Evolutionary conservation across 2,888 invertebrate species (phyloP), one percentile per base, ranked within the genome.

Genomic region (Cantharis nigra): DNA sequence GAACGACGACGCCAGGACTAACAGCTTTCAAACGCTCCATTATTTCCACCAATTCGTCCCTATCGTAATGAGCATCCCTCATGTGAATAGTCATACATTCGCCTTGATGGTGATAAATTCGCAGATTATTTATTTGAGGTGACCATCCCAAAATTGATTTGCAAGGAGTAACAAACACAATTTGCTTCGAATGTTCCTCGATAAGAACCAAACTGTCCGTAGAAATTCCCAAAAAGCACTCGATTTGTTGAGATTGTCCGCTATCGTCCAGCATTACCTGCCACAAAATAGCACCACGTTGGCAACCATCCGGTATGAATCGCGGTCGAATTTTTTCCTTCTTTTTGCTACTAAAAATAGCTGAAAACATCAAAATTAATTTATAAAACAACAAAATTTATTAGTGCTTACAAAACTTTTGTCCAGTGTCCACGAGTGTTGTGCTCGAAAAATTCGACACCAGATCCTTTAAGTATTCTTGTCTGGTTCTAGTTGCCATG

Each of bases 381-480:
- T 49, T 20, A 5, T 30, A 18, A 20, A 69, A 13, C 3, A 4
- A 63, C 30, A 49, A 23, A 63, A 64, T n/a, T 71, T 76, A 76
- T 73, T 28, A 63, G 70, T 70, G 91, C 94, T 92, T 90, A 95
- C 95, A 96, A 89, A 96, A 96, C 89, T 96, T 96, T 85, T 95
- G 95, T 72, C 95, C 94, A 16, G 94, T 93, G 85, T 96, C 97
- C 14, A 97, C 92, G 3, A 94, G 92, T 4, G 95, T 94, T 70
- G 94, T 92, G 13, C 96, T 94, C 4, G 94, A 93, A 88, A 94
- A 94, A 89, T 97, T 97, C 80, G 92, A 92, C 28, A 97, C 95
- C 83, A 98, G 91, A 89, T 98, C 98, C 88, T 97, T 98, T 84
- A 98, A 91, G 89, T 98, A 98, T 90, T 98, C 98, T 87, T 97